Conservation (phyloP, 2,888 invertebrate genomes). For the Geotrupes spiniger region DNA sequence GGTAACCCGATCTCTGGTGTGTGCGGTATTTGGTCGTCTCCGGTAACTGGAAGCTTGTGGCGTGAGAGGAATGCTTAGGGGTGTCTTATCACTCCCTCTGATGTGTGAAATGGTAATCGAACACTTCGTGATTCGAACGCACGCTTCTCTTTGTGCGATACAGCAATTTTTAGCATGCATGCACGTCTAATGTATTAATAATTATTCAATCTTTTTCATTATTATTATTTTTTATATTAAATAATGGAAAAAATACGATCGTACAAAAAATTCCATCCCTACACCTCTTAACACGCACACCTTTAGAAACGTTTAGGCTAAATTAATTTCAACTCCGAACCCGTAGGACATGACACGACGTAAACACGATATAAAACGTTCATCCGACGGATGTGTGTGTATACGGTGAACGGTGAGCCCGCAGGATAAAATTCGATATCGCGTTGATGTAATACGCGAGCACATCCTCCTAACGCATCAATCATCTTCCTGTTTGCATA, state of each 20-base stretch:
- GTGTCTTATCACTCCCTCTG: slow-evolving; percentile 28
- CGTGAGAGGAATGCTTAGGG: slow-evolving; percentile 30
- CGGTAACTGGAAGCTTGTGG: slow-evolving; percentile 25
- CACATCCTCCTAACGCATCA: slow-evolving; percentile 28
- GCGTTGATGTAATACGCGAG: slow-evolving; percentile 18
- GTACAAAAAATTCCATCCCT: no score
- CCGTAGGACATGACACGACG: no score
- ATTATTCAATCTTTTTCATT: no score
- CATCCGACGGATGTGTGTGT: neutral
- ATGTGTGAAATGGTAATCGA: slow-evolving; percentile 32
- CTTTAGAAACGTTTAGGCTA: no score
- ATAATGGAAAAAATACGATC: no score
- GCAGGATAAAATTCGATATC: slow-evolving; percentile 20
- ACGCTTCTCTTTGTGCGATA: neutral
- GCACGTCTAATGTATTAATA: no score
- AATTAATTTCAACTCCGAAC: no score
- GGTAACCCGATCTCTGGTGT: slow-evolving; percentile 18
- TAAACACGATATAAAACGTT: no score
- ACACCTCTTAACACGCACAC: no score
- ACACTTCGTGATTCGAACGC: slow-evolving; percentile 8
- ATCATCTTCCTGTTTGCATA: slow-evolving; percentile 37
- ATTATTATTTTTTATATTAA: no score
- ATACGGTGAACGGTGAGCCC: slow-evolving; percentile 2
- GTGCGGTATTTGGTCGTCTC: slow-evolving; percentile 12
- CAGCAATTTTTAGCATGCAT: neutral